Evolutionary conservation across 1,140 invertebrate species (phyloP), one percentile per base, ranked within the genome.

Genomic region (Tetranychus urticae): DNA sequence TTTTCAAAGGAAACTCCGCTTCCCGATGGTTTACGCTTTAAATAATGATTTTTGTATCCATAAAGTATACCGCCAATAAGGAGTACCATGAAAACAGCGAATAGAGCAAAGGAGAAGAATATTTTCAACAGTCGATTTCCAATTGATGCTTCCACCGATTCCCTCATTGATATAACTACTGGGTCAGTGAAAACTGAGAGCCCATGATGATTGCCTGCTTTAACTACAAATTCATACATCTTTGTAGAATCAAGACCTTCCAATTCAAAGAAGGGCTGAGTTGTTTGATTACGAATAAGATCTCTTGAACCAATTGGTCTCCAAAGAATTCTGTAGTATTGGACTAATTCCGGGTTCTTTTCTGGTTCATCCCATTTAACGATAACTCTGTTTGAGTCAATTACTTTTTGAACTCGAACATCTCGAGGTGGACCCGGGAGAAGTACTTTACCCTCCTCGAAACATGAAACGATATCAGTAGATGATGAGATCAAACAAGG

Each of bases 1-100:
- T 88, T 88, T 70, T 86, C 84, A 70, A 88, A 88, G 3, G 84
- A 83, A 56, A 86, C 82, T 33, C 82, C 82, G 58, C 79, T 78
- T 63, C 77, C 74, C 33, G 76, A 73, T 7, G 74, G 71, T 66
- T 77, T 67, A 42, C 59, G 45, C 36, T 62, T 59, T 33, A 52
- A 58, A n/a, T 58, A 63, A 59, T 63, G 60, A 2, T 61, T 31
- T 14, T 59, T 47, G 45, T 36, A 56, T 47, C 46, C 55, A 59
- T 61, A 60, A 55, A 63, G 61, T 61, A 61, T 63, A 45, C 61
- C 58, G 3, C 63, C 63, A 33, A 66, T 60, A 1, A 63, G 58
- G 23, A 48, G 58, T 54, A 65, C 42, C n/a, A 66, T 39, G 31
- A 66, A 35, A 36, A 62, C 36, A 34, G 63, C 31, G 33, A 61